Base-by-base conservation (phyloP, 2,113 vertebrate species). In the Muntiacus muntjak region DNA sequence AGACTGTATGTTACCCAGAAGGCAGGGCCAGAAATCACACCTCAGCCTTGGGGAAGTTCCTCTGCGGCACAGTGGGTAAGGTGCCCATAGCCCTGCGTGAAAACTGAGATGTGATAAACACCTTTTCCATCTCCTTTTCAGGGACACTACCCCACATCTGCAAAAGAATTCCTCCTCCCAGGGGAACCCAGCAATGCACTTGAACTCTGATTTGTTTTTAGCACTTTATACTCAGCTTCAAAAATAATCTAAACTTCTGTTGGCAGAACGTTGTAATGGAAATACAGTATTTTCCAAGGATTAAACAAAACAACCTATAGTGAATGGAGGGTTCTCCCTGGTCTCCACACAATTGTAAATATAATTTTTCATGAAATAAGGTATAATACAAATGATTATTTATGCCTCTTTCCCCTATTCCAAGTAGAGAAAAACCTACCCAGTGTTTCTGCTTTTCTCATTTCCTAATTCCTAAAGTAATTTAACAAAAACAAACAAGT, bases 401-500 rank as follows among this genome's bases (percentile, higher is more conserved):
- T 96, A 97, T 89, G 96, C 95, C 89, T 86, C 54, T 62, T 95
- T 97, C 96, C 97, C 97, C 97, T 96, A 57, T 97, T 98, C 97
- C 76, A 95, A 98, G 96, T 74, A 94, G 97, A 98, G 95, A 88
- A 98, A 98, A 97, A 45, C 3, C 87, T 89, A 87, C 85, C 92
- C 52, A 12, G 93, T 47, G 0, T 97, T 97, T 93, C 97, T 96
- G 92, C 82, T 85, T 86, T 95, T 74, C 92, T 92, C 93, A 58
- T 97, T 97, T 97, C 62, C 98, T 98, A 98, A 98, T 96, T 96
- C 97, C 96, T 98, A 95, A 98, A 96, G 98, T 98, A 97, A 97
- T 98, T 99, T 98, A 98, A 95, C 91, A 91, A 98, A 98, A 98
- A 95, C 98, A 97, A 98, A 96, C 98, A 97, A 94, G 91, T 33